Conservation (phyloP, 2,797 vertebrate species). For the Ctenosaura bakeri region DNA sequence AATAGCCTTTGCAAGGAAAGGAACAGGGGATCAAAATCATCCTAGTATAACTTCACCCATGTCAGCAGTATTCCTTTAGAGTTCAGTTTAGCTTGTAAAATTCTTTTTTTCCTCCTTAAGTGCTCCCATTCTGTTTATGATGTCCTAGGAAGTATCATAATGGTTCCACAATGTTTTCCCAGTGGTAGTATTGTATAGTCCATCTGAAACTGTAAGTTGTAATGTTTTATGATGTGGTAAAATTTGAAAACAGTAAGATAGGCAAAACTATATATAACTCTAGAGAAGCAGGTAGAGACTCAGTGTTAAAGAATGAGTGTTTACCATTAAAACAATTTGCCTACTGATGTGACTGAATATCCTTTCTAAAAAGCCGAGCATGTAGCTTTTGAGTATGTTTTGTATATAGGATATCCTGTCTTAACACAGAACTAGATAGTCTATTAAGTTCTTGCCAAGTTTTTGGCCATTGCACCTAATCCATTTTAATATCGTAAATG, state of each 20-base stretch:
- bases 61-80: conserved; percentile 49
- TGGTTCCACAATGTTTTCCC: conserved; percentile 50
- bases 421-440: not conserved
- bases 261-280: conserved; percentile 1
- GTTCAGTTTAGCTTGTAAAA: conserved; percentile 57
- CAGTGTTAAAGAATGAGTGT: not conserved
- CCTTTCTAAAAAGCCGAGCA: not conserved
- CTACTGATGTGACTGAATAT: not conserved
- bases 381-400: not conserved
- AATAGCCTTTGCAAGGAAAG: conserved; percentile 58
- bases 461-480: not conserved
- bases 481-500: not conserved
- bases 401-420: not conserved
- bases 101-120: conserved; percentile 49
- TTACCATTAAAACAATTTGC: conserved; percentile 11
- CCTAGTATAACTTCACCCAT: conserved; percentile 50
- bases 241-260: not conserved
- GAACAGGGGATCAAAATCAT: conserved; percentile 66
- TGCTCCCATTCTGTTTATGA: conserved; percentile 36
- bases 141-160: not conserved
- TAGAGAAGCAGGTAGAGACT: not conserved
- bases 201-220: not conserved
- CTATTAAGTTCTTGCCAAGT: not conserved
- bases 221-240: not conserved
- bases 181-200: conserved; percentile 32